Evolutionary conservation across 1,140 invertebrate genomes (phyloP), one percentile per base, ranked within the genome.

Genomic region (Anthonomus grandis): DNA sequence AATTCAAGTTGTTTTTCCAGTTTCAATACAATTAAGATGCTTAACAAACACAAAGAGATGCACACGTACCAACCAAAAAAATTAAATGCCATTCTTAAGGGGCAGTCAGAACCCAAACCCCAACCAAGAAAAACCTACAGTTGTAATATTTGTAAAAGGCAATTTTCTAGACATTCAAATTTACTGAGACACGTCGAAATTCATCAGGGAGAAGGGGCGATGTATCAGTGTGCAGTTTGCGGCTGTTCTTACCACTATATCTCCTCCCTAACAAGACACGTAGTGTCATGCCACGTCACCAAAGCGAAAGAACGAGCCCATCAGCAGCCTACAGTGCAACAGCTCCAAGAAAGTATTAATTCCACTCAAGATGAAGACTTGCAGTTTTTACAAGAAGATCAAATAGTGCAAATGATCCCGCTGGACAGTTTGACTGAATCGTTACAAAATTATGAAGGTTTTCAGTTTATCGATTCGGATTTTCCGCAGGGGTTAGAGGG

Each of bases 91-190:
- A n/a, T n/a, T 21, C 12, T 44, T 12, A 47, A 19, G 39, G 10
- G 49, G 48, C 12, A 44, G 57, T 12, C 64, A 65, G 19, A 54
- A 62, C 15, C 31, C 23, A 23, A 36, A 54, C 38, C 24, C n/a
- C n/a, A n/a, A n/a, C n/a, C n/a, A n/a, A n/a, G 17, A 13, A 51
- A 67, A 61, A 31, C 38, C 38, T 34, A 68, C 42, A 25, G 24
- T 13, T 73, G 70, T 55, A 44, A 67, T 13, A 54, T 66, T 31
- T 73, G 71, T 45, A 49, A 58, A 2, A 64, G 65, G 13, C 51
- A 68, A 21, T 73, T 73, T 57, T 64, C 66, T 5, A 64, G 70
- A 27, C 60, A 70, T 34, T 66, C 68, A 2, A 73, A 73, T 58
- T 51, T 70, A n/a, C 42, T 64, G 46, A 53, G 71, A 25, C 71